Percentiles rank a stretch among this genome's conserved stretches.
Evolutionary conservation across 2,113 vertebrate species (phyloP).

Genomic region (Trematocara macrostoma): DNA sequence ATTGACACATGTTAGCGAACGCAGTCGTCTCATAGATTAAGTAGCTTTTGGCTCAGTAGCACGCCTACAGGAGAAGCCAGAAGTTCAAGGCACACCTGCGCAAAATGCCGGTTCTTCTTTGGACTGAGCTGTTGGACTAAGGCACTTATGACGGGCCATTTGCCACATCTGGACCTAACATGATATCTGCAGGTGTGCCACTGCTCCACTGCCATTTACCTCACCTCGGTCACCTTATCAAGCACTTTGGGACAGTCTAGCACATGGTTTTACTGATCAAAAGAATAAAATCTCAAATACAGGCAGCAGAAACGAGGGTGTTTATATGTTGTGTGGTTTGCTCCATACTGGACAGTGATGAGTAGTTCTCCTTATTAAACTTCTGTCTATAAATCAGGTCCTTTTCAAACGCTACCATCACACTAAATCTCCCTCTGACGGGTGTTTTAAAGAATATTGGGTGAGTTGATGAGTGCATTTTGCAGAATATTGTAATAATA

Average conservation of each 20-base stretch:
- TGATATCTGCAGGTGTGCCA: neutral
- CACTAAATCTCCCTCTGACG: neutral
- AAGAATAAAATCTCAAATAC: neutral
- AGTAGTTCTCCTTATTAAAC: rapidly evolving
- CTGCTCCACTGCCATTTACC: neutral
- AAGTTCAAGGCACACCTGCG: neutral
- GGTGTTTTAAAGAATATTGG: neutral
- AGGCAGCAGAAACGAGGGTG: neutral
- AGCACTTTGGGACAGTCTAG: neutral
- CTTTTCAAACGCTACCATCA: rapidly evolving
- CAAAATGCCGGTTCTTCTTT: neutral
- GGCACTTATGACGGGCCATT: neutral
- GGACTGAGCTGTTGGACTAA: rapidly evolving
- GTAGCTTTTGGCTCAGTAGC: neutral
- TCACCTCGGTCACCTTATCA: neutral
- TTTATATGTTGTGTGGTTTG: neutral
- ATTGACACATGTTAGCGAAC: neutral
- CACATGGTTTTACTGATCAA: neutral
- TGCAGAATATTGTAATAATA: neutral
- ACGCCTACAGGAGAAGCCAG: neutral
- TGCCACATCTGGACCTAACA: neutral
- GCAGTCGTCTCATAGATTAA: neutral
- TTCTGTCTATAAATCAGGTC: neutral
- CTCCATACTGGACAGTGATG: neutral
- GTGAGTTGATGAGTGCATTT: neutral